Evolutionary conservation across 1,140 invertebrate species (phyloP), one percentile per base, ranked within the genome.

Genomic region (Kradibia gibbosae): DNA sequence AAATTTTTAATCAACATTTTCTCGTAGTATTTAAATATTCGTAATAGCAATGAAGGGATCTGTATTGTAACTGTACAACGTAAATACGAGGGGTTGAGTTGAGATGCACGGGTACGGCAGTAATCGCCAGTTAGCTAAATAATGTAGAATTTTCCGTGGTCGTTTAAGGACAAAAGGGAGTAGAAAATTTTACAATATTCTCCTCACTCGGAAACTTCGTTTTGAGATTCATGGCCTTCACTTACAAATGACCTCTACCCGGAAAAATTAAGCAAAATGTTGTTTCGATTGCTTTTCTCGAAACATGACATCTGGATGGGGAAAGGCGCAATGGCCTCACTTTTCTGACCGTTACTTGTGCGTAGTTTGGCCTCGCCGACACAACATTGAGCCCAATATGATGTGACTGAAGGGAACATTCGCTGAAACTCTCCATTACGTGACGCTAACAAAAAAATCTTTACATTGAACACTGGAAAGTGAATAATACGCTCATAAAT

Each of bases 251-350:
- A 22, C 62, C 34, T n/a, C 17, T 67, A 67, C 62, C 34, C 34
- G 62, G 62, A 67, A 67, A 67, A 67, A 67, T 67, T 67, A 67
- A 67, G 20, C 17, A 67, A 22, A 67, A n/a, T 36, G 34, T 39
- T 39, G 36, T 67, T 67, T 67, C 62, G 34, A 39, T 67, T 39
- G 62, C 62, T 67, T 67, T 67, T 67, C 34, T 39, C 20, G 28
- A 67, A 39, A 39, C 20, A 8, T 67, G 36, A 67, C 62, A 67
- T 67, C 62, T 67, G 62, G 62, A 39, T 20, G 25, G 7, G 34
- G 20, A 39, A 39, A 39, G n/a, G 20, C 62, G 17, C 17, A 67
- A 67, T 67, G n/a, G 62, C 62, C 62, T 10, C 20, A 15, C 15
- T 67, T 67, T n/a, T 62, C 28, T 67, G 62, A 67, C 34, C 62